Percentiles rank a stretch among this genome's conserved stretches.
Evolutionary conservation across 2,888 invertebrate genomes (phyloP).

Genomic region (Ennomos quercinarius): DNA sequence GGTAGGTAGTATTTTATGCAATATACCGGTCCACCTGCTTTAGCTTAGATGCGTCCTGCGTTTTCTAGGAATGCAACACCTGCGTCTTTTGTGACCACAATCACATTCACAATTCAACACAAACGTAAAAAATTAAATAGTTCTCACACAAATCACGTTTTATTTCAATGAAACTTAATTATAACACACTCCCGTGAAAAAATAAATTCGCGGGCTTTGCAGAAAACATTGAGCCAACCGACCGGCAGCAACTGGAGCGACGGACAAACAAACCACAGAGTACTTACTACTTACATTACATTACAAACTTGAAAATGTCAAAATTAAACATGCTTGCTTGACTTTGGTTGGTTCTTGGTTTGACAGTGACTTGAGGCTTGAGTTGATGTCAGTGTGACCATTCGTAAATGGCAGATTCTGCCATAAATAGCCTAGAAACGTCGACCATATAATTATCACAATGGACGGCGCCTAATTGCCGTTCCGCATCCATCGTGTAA

Average conservation of each 20-base stretch:
- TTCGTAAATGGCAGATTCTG: too few relatives aligned
- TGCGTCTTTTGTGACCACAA: slow-evolving; percentile 63
- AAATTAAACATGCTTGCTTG: too few relatives aligned
- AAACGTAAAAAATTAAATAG: slow-evolving; percentile 30
- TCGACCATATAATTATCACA: too few relatives aligned
- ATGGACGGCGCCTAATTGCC: too few relatives aligned
- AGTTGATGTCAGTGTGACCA: too few relatives aligned
- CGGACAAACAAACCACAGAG: slow-evolving; percentile 56
- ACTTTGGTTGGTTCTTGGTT: too few relatives aligned
- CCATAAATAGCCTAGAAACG: too few relatives aligned
- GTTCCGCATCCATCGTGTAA: too few relatives aligned
- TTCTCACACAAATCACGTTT: slow-evolving; percentile 43
- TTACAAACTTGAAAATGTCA: too few relatives aligned
- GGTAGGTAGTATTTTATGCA: slow-evolving; percentile 36
- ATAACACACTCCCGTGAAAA: slow-evolving; percentile 43
- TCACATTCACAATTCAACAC: slow-evolving; percentile 67
- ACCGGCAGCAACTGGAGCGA: slow-evolving; percentile 57
- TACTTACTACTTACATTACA: too few relatives aligned
- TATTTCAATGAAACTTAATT: slow-evolving; percentile 29
- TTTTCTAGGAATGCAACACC: slow-evolving; percentile 78
- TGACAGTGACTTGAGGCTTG: too few relatives aligned
- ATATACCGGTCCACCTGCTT: slow-evolving; percentile 71
- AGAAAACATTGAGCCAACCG: slow-evolving; percentile 40
- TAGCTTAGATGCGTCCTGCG: slow-evolving; percentile 70
- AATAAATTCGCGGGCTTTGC: slow-evolving; percentile 70